Evolutionary conservation across 2,888 invertebrate species (phyloP), one percentile per base, ranked within the genome.

Genomic region (Rhingia rostrata): DNA sequence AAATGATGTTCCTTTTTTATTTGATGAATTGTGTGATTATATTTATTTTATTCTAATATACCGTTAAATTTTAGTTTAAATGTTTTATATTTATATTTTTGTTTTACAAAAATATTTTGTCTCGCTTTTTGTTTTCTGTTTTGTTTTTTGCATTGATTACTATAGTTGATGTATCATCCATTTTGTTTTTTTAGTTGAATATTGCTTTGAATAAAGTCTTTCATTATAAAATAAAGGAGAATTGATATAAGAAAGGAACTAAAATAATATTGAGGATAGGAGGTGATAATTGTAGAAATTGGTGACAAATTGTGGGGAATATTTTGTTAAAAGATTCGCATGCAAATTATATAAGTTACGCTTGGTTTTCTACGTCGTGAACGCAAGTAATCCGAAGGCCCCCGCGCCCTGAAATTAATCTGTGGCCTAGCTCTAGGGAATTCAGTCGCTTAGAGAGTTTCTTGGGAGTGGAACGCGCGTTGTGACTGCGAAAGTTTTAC

Each of bases 31-130:
- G 53, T 72, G 74, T 80, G 60, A 79, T 79, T 79, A 69, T 72
- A 22, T 58, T 60, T 85, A 39, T 37, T 37, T 64, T 61, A 66
- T 12, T 53, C 54, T 67, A 51, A 45, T 56, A 12, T 51, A 22
- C 30, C 51, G 37, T 61, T 66, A 33, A 22, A 77, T 69, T 33
- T 22, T 63, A 45, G 51, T 82, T 41, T 63, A 47, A 56, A 74
- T 77, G 10, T 10, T 78, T 70, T 74, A 41, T 67, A 41, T 77
- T 53, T 53, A 69, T 86, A 78, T 80, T 86, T 83, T 83, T 83
- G 78, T 86, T 61, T 80, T 77, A 73, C 81, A 88, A 88, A 88
- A 88, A 82, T 87, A 86, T 85, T 63, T 47, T 22, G 22, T 22
- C 22, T 22, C 22, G 22, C 22, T 22, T 39, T 72, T 53, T 39